Conservation (phyloP, 2,888 invertebrate species). For the Agriopis aurantiaria region DNA sequence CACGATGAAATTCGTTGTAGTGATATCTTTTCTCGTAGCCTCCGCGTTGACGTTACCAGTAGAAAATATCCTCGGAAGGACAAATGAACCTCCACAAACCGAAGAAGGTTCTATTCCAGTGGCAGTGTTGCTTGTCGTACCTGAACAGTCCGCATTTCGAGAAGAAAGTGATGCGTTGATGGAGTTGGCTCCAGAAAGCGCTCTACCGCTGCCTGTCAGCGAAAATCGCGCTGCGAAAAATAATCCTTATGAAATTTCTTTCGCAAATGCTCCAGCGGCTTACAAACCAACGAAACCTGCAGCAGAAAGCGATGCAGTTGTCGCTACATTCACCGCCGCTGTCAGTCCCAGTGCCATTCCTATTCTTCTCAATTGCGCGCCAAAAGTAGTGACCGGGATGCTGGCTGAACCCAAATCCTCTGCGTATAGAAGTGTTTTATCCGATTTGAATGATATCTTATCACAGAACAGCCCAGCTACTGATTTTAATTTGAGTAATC, state of each 20-base stretch:
- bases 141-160: slow-evolving; percentile 23
- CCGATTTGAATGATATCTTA: slow-evolving; percentile 15
- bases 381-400: slow-evolving; percentile 52
- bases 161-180: slow-evolving; percentile 20
- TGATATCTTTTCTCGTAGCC: slow-evolving; percentile 28
- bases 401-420: slow-evolving; percentile 29
- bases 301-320: background rate
- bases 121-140: slow-evolving; percentile 30
- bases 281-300: slow-evolving; percentile 12
- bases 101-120: slow-evolving; percentile 31
- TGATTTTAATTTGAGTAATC: slow-evolving; percentile 14
- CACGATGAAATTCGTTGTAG: slow-evolving; percentile 37
- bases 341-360: slow-evolving; percentile 40
- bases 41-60: slow-evolving; percentile 26
- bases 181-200: slow-evolving; percentile 8
- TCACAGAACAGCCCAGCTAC: slow-evolving; percentile 3
- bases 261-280: slow-evolving; percentile 4
- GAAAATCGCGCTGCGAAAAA: slow-evolving; percentile 17
- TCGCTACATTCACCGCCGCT: slow-evolving; percentile 24
- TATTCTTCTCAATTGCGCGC: slow-evolving; percentile 56
- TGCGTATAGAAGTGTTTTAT: slow-evolving; percentile 26
- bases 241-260: slow-evolving; percentile 20
- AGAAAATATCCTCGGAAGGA: slow-evolving; percentile 18
- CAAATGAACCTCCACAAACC: slow-evolving; percentile 9
- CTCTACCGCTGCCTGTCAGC: slow-evolving; percentile 5